Conservation (phyloP, 1,140 invertebrate species). For the Mycetomoellerius zeteki region DNA sequence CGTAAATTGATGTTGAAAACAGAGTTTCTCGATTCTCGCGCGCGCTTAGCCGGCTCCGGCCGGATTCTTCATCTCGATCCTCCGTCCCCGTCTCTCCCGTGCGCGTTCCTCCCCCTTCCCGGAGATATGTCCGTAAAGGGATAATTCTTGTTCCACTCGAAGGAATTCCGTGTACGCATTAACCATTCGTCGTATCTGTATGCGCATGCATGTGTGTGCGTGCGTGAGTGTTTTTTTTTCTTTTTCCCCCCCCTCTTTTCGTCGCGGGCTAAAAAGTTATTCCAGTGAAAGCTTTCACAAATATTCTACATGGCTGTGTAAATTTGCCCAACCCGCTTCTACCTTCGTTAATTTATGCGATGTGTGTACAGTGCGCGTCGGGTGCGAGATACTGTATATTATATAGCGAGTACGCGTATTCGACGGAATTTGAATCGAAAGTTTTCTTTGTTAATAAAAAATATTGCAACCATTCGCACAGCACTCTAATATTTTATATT, state of each 20-base stretch:
- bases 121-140: constrained; percentile 54
- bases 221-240: not conserved
- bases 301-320: constrained; percentile 63
- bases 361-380: constrained; percentile 59
- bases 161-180: constrained; percentile 60
- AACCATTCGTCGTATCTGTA: constrained; percentile 47
- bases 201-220: not conserved
- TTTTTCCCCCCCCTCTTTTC: not conserved
- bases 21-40: constrained; percentile 50
- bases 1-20: constrained; percentile 64
- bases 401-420: constrained; percentile 2
- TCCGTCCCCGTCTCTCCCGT: not conserved
- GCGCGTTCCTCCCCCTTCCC: not conserved
- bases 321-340: constrained; percentile 60
- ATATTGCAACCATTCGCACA: not conserved
- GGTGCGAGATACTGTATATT: constrained; percentile 57
- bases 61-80: constrained; percentile 57
- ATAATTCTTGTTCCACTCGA: constrained; percentile 64
- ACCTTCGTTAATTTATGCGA: constrained; percentile 63
- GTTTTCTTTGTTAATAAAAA: not conserved
- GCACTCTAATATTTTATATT: not conserved
- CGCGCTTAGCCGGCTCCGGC: constrained; percentile 37
- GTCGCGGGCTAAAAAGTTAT: constrained; percentile 57
- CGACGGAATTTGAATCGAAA: constrained; percentile 10
- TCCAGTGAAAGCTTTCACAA: constrained; percentile 64